phyloP scores from a whole-genome alignment of 2,888 invertebrate genomes.

The Lepidocyrtinus sp. region DNA sequence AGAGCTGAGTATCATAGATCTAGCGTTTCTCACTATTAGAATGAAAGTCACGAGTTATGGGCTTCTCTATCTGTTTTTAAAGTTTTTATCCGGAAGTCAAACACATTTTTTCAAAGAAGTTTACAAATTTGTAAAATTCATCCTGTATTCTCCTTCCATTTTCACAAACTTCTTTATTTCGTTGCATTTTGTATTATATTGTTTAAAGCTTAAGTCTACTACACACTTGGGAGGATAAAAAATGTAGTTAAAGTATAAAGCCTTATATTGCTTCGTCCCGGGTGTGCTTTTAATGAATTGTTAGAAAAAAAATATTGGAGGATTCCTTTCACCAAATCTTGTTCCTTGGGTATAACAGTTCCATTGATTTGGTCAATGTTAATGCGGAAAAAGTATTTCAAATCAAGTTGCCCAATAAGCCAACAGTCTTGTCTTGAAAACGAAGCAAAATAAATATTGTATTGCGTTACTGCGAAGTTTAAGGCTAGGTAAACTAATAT shows the following conservation, averaged over 20 bases:
- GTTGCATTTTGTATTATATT: not conserved
- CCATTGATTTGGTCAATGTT: not conserved
- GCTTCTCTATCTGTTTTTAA: conserved; percentile 46
- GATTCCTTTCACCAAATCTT: too few relatives aligned
- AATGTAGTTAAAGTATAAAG: not conserved
- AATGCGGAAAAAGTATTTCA: too few relatives aligned
- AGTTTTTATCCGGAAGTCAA: conserved; percentile 53
- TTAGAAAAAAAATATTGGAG: too few relatives aligned
- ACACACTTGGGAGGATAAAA: not conserved
- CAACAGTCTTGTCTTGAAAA: too few relatives aligned
- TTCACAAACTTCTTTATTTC: not conserved
- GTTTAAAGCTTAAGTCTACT: conserved; percentile 7
- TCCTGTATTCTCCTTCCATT: conserved; percentile 17
- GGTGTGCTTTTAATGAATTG: conserved; percentile 9
- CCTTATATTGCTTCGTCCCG: not conserved
- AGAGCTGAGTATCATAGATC: not conserved
- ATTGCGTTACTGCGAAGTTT: not conserved
- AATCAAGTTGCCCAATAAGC: too few relatives aligned
- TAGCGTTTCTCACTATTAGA: not conserved
- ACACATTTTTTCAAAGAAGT: conserved; percentile 39
- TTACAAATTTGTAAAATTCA: conserved; percentile 35
- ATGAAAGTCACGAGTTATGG: conserved; percentile 40
- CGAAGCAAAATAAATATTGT: too few relatives aligned
- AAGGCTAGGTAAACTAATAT: too few relatives aligned
- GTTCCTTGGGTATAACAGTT: too few relatives aligned